phyloP scores from a whole-genome alignment of 2,888 invertebrate genomes.

The Mimumesa dahlbomi region DNA sequence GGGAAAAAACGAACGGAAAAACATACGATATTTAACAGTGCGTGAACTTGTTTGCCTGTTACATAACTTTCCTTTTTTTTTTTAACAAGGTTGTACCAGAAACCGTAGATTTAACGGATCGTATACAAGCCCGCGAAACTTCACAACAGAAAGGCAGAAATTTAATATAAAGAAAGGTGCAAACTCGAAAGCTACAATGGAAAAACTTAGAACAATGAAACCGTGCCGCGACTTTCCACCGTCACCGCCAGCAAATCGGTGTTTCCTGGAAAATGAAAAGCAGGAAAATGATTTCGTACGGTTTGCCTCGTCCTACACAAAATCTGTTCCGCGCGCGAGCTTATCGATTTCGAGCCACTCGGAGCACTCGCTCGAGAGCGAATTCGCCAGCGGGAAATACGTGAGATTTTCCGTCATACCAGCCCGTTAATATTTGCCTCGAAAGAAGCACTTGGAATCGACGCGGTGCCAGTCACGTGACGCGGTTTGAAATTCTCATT shows the following conservation, averaged over 20 bases:
- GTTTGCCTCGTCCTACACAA: conserved; percentile 3
- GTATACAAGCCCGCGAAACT: neutral
- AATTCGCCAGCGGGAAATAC: conserved; percentile 20
- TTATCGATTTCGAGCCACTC: conserved; percentile 40
- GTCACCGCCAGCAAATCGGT: neutral
- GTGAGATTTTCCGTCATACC: conserved; percentile 18
- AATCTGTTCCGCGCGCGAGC: conserved; percentile 19
- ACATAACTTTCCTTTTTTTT: neutral
- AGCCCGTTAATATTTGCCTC: conserved; percentile 38
- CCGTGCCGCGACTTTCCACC: neutral
- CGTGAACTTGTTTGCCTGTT: too few relatives aligned
- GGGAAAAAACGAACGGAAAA: too few relatives aligned
- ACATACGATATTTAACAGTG: too few relatives aligned
- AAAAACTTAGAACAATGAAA: neutral
- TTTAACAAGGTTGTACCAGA: neutral
- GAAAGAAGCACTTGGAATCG: conserved; percentile 38
- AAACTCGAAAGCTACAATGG: neutral
- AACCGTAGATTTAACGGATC: neutral
- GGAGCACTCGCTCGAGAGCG: conserved; percentile 6
- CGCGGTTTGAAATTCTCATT: conserved; percentile 17
- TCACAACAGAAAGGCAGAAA: neutral
- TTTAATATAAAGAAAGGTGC: neutral
- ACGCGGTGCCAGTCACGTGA: conserved; percentile 21
- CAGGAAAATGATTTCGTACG: conserved; percentile 13
- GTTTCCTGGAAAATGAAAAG: neutral